These are phyloP conservation scores for Sinohyriopsis cumingii DNA, from an alignment of 2,888 invertebrate genomes.

Conservation along the genomic window DNA sequence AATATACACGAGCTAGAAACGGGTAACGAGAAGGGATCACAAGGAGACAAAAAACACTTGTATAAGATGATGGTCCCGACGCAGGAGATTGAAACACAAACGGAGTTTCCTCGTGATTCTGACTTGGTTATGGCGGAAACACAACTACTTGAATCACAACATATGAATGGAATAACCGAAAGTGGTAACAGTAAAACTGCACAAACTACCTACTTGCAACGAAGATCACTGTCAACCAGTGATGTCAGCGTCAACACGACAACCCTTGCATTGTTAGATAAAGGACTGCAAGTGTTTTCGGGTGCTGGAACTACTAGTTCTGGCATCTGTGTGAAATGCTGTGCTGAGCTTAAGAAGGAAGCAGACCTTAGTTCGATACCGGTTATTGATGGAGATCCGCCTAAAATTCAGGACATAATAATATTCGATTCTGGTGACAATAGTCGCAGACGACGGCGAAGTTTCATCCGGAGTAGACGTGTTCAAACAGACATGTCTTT, in stretches of 20 bases:
- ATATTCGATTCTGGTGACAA: constrained; percentile 34
- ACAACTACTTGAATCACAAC: too few relatives aligned
- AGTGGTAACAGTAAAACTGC: too few relatives aligned
- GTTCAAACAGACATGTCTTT: constrained; percentile 43
- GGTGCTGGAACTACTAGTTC: constrained; percentile 25
- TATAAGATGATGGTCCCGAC: too few relatives aligned
- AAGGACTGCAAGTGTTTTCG: too few relatives aligned
- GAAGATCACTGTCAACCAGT: too few relatives aligned
- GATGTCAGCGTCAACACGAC: too few relatives aligned
- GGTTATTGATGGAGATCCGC: constrained; percentile 35
- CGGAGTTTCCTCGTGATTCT: too few relatives aligned
- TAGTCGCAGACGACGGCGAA: constrained; percentile 31
- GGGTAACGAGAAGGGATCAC: neutral
- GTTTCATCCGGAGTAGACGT: constrained; percentile 40
- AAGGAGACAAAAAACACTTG: neutral
- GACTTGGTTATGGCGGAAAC: too few relatives aligned
- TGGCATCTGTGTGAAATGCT: constrained; percentile 43
- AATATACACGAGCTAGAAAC: neutral
- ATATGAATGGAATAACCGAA: too few relatives aligned
- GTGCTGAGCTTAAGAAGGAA: constrained; percentile 39
- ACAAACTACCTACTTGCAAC: too few relatives aligned
- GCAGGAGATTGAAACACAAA: too few relatives aligned
- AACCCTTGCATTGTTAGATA: too few relatives aligned
- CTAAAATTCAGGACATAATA: constrained; percentile 44
- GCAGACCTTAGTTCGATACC: constrained; percentile 28